Conservation (phyloP, 1,140 invertebrate species). For the Brachionus manjavacas region DNA sequence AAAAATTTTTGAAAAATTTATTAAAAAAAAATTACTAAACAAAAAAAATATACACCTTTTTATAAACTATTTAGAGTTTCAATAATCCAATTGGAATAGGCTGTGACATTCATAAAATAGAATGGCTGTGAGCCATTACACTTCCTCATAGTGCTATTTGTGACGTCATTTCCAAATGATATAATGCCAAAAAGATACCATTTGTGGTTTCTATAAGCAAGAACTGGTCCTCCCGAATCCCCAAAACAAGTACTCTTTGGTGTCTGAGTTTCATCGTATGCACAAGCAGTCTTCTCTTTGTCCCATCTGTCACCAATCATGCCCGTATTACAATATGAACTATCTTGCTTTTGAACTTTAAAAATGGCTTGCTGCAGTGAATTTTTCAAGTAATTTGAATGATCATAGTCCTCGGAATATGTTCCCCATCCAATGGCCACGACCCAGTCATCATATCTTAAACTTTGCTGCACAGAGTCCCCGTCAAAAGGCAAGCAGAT, state of each 20-base stretch:
- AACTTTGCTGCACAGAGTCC: not conserved
- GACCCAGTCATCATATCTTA: not conserved
- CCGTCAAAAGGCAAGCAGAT: conserved; percentile 16
- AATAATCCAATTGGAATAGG: conserved; percentile 33
- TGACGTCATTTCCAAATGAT: conserved; percentile 25
- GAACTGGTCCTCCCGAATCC: conserved; percentile 32
- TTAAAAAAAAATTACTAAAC: not conserved
- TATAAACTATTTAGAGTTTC: not conserved
- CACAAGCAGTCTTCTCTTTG: not conserved
- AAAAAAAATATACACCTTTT: conserved; percentile 6
- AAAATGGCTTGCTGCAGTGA: conserved; percentile 26
- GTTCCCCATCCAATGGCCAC: conserved; percentile 37
- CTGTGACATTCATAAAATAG: conserved; percentile 25
- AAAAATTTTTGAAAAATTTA: not conserved
- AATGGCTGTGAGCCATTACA: conserved; percentile 19
- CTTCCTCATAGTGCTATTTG: not conserved
- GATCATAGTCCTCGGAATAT: conserved; percentile 30
- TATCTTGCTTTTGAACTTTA: conserved; percentile 4
- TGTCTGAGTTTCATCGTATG: not conserved
- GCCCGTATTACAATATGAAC: not conserved
- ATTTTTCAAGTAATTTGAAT: not conserved
- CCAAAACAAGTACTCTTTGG: conserved; percentile 25
- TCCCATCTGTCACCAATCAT: conserved; percentile 31
- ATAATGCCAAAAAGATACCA: conserved; percentile 31
- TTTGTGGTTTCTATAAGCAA: not conserved